These are phyloP conservation scores for Ornithoptera priamus DNA, from an alignment of 2,888 invertebrate species.

Conservation along the genomic window DNA sequence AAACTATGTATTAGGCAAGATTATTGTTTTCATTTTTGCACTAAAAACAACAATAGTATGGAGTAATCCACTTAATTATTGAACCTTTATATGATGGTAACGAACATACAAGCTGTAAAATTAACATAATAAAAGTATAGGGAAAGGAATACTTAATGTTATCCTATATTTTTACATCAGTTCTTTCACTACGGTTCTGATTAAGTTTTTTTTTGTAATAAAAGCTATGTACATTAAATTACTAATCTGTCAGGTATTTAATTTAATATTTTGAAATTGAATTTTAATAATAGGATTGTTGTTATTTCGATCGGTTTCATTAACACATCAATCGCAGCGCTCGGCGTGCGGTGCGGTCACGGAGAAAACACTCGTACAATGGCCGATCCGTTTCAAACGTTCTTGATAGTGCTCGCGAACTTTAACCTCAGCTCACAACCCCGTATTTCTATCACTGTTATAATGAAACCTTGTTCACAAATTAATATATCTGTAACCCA, in stretches of 20 bases:
- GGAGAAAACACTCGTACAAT: conserved; percentile 43
- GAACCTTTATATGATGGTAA: not conserved
- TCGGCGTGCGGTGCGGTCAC: conserved; percentile 33
- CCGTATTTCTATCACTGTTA: conserved; percentile 15
- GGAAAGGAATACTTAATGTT: no score
- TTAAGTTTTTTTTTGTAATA: no score
- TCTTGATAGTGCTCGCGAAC: conserved; percentile 42
- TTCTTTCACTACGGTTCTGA: no score
- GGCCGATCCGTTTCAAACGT: conserved; percentile 36
- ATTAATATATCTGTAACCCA: not conserved
- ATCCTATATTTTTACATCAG: no score
- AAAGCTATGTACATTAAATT: no score
- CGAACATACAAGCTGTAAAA: no score
- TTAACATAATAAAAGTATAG: no score
- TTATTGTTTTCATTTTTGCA: not conserved
- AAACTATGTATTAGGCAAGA: conserved; percentile 35
- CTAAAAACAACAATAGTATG: not conserved
- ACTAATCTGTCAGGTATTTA: no score
- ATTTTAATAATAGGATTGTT: conserved; percentile 1
- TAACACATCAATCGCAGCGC: conserved; percentile 22
- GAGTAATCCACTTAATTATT: not conserved
- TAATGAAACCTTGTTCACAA: conserved; percentile 17
- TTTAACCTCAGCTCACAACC: conserved; percentile 41
- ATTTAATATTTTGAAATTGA: no score
- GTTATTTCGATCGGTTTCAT: conserved; percentile 21